These are phyloP conservation scores for Sandelia bainsii DNA, from an alignment of 2,797 vertebrate species.

Conservation along the genomic window DNA sequence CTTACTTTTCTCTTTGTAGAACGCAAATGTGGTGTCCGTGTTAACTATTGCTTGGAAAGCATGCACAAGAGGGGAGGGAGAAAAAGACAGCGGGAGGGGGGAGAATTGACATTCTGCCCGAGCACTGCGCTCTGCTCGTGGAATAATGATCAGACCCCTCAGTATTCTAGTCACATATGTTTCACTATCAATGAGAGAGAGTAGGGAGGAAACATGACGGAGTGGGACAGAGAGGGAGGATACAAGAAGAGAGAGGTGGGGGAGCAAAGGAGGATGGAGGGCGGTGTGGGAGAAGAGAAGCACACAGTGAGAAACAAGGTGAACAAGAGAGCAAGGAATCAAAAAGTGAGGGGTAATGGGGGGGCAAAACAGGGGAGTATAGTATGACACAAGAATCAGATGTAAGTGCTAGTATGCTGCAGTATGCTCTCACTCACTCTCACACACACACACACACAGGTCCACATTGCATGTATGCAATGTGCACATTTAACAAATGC, in stretches of 20 bases:
- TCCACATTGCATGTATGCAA: neutral
- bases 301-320: conserved; percentile 71
- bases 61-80: conserved; percentile 54
- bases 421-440: conserved; percentile 25
- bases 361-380: conserved; percentile 61
- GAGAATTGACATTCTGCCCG: conserved; percentile 84
- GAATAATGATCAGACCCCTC: conserved; percentile 89
- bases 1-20: conserved; percentile 48
- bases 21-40: conserved; percentile 60
- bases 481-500: conserved; percentile 37
- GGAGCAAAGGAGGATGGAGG: neutral
- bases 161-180: conserved; percentile 86
- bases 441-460: conserved; percentile 8
- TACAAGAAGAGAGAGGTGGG: conserved; percentile 34
- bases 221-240: conserved; percentile 10
- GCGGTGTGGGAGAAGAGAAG: conserved; percentile 20
- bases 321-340: conserved; percentile 58
- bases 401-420: conserved; percentile 50
- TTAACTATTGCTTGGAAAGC: conserved; percentile 78
- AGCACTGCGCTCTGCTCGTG: conserved; percentile 77
- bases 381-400: conserved; percentile 57
- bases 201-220: conserved; percentile 39
- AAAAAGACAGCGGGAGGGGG: conserved; percentile 54
- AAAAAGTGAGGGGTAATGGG: conserved; percentile 64
- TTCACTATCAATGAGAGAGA: conserved; percentile 86